A percentile compares a stretch with the other conserved stretches of the same genome.
Conservation (phyloP, 2,797 vertebrate genomes). For the Halcyon chelicuti region DNA sequence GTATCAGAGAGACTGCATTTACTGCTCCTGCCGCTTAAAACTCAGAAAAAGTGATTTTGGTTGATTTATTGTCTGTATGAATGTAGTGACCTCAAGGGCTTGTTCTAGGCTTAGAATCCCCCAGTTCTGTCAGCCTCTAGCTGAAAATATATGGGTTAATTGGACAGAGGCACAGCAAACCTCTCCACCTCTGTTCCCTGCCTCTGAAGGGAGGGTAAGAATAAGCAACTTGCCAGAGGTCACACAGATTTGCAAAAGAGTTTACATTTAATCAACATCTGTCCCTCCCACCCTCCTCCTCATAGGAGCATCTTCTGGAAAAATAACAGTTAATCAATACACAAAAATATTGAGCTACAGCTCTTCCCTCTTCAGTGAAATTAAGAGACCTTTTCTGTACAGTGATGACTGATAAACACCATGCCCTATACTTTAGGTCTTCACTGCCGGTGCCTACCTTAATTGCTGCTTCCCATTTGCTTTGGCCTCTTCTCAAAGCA, state of each 20-base stretch:
- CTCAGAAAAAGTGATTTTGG: accelerated
- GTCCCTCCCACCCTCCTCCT: background rate
- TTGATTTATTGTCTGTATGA: background rate
- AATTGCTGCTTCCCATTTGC: constrained; percentile 20
- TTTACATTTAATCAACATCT: background rate
- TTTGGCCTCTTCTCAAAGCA: constrained; percentile 56
- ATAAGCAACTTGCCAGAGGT: background rate
- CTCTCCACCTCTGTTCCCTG: background rate
- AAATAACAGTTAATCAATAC: background rate
- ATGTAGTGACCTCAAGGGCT: background rate
- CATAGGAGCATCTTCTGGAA: background rate
- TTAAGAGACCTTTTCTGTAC: background rate
- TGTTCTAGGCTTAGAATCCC: background rate
- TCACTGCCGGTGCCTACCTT: background rate
- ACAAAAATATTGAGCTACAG: background rate
- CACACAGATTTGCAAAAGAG: background rate
- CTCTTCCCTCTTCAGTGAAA: background rate
- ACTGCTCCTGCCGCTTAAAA: background rate
- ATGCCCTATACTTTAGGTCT: background rate
- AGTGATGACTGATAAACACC: accelerated
- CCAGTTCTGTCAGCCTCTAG: background rate
- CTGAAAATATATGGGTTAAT: background rate
- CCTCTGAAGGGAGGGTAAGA: background rate
- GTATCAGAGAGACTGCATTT: background rate
- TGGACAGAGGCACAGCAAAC: background rate